Conservation (phyloP, 2,113 vertebrate genomes). For the Paratilapia polleni region DNA sequence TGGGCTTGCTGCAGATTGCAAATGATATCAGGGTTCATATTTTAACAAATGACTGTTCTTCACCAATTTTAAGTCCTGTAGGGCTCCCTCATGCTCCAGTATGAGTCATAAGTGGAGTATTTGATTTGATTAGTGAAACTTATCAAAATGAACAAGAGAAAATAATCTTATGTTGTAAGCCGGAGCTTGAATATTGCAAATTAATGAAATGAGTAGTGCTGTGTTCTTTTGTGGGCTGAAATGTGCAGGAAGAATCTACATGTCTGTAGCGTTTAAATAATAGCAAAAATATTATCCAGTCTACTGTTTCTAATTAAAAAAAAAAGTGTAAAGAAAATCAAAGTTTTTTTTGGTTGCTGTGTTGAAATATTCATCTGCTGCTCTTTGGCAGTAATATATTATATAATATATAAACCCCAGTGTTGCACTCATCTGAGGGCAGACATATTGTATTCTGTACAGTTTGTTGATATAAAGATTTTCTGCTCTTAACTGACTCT, state of each 20-base stretch:
- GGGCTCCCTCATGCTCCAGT: background rate
- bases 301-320: background rate
- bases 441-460: background rate
- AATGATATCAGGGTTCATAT: background rate
- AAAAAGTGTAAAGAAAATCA: background rate
- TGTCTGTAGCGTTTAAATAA: background rate
- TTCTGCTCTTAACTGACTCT: background rate
- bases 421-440: background rate
- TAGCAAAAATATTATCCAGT: background rate
- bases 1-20: background rate
- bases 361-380: constrained; percentile 11
- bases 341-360: background rate
- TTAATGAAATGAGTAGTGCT: background rate
- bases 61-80: background rate
- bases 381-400: background rate
- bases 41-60: background rate
- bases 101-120: background rate
- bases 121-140: background rate
- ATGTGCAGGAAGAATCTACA: too few species aligned
- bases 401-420: constrained; percentile 15
- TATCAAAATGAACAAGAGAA: background rate
- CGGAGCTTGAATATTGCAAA: background rate
- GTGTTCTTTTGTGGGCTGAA: background rate
- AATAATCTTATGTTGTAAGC: background rate
- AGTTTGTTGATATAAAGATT: constrained; percentile 14